A percentile compares a stretch with the other conserved stretches of the same genome.
These are phyloP conservation scores for Nothobranchius kuhntae DNA, from an alignment of 2,113 vertebrate genomes.

Conservation along the genomic window DNA sequence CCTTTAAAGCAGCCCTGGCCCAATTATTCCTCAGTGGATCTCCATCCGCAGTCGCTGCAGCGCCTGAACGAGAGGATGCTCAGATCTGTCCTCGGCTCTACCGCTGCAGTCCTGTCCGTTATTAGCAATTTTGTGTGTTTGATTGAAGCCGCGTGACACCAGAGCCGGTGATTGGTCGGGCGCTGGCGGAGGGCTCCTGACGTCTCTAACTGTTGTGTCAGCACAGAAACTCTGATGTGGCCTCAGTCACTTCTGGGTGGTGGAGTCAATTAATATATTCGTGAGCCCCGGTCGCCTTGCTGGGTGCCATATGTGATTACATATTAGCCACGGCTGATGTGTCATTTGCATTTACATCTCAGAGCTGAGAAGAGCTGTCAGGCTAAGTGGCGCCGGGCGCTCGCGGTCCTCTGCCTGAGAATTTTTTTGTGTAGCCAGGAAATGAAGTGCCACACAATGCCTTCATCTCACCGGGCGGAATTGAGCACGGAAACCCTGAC, in stretches of 20 bases:
- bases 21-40: constrained; percentile 75
- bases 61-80: constrained; percentile 45
- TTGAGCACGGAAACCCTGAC: constrained; percentile 66
- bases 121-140: constrained; percentile 70
- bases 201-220: constrained; percentile 59
- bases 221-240: constrained; percentile 61
- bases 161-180: constrained; percentile 59
- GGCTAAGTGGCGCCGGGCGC: constrained; percentile 55
- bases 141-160: constrained; percentile 63
- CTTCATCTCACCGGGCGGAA: constrained; percentile 71
- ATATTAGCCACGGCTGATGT: constrained; percentile 75
- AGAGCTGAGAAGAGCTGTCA: constrained; percentile 66
- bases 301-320: constrained; percentile 79
- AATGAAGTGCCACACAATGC: constrained; percentile 67
- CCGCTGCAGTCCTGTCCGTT: constrained; percentile 54
- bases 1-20: constrained; percentile 69
- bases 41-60: constrained; percentile 41
- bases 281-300: constrained; percentile 64
- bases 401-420: constrained; percentile 44
- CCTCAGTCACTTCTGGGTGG: constrained; percentile 70
- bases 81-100: constrained; percentile 63
- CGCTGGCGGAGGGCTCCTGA: constrained; percentile 47
- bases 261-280: constrained; percentile 74
- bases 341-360: constrained; percentile 77
- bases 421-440: constrained; percentile 58